phyloP scores from a whole-genome alignment of 1,140 invertebrate genomes.

The Trachelipus rathkii region DNA sequence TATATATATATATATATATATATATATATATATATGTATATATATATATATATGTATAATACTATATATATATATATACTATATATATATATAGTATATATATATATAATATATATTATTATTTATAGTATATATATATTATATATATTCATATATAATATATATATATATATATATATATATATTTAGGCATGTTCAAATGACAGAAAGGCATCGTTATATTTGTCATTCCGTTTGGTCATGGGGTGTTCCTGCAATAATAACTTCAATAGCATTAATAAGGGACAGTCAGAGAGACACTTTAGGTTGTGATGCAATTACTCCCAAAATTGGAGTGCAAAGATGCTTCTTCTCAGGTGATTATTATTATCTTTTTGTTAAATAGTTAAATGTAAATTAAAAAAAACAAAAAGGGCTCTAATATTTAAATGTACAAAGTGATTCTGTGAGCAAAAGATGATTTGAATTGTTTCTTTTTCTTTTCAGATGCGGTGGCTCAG shows the following conservation, averaged over 20 bases:
- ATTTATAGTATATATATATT: constrained; percentile 22
- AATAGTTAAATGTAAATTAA: too few species aligned
- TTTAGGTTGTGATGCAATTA: constrained; percentile 36
- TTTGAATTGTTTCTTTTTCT: neutral
- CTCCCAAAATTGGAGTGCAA: constrained; percentile 35
- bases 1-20: too few species aligned
- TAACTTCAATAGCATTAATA: constrained; percentile 33
- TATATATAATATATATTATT: too few species aligned
- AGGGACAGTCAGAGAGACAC: constrained; percentile 29
- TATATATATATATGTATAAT: too few species aligned
- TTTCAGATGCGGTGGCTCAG: neutral
- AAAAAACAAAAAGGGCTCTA: too few species aligned
- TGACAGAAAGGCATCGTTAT: constrained; percentile 28
- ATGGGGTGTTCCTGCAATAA: constrained; percentile 35
- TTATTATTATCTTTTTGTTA: too few species aligned
- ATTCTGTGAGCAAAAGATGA: neutral
- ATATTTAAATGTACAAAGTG: neutral
- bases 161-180: constrained; percentile 12
- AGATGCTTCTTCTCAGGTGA: constrained; percentile 43
- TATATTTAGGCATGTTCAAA: constrained; percentile 30
- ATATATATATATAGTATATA: constrained; percentile 21
- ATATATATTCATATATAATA: constrained; percentile 24
- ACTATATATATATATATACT: too few species aligned
- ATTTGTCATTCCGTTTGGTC: constrained; percentile 40
- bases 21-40: too few species aligned